These are phyloP conservation scores for Tipula unca DNA, from an alignment of 2,888 invertebrate genomes.

Conservation along the genomic window DNA sequence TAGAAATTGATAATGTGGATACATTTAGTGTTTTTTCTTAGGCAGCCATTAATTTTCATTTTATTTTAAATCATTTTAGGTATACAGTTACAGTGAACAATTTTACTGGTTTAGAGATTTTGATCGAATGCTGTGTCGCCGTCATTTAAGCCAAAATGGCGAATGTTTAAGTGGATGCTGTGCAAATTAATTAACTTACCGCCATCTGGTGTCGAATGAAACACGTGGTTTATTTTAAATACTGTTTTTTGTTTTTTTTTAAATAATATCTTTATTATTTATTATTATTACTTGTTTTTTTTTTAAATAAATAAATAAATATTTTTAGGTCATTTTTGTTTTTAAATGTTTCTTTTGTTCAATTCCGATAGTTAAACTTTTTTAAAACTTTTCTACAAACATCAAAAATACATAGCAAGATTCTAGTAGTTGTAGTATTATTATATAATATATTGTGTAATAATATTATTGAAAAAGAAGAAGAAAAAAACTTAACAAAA, in stretches of 20 bases:
- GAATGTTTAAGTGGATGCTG: constrained; percentile 14
- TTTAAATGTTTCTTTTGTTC: background rate
- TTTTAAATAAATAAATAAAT: background rate
- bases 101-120: constrained; percentile 14
- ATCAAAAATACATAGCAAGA: background rate
- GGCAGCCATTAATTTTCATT: background rate
- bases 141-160: background rate
- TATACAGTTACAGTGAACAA: background rate
- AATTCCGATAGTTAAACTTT: background rate
- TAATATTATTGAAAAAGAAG: background rate
- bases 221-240: background rate
- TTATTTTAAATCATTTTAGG: background rate
- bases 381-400: background rate
- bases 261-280: background rate
- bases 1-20: constrained; percentile 36
- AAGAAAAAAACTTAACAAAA: background rate
- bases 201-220: background rate
- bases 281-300: background rate
- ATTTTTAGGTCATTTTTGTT: background rate
- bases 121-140: constrained; percentile 14
- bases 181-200: background rate
- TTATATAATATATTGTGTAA: background rate
- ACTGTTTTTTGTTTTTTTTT: background rate
- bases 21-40: background rate
- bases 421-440: background rate